Conservation (phyloP, 2,888 invertebrate species). For the Lithophane ornitopus region DNA sequence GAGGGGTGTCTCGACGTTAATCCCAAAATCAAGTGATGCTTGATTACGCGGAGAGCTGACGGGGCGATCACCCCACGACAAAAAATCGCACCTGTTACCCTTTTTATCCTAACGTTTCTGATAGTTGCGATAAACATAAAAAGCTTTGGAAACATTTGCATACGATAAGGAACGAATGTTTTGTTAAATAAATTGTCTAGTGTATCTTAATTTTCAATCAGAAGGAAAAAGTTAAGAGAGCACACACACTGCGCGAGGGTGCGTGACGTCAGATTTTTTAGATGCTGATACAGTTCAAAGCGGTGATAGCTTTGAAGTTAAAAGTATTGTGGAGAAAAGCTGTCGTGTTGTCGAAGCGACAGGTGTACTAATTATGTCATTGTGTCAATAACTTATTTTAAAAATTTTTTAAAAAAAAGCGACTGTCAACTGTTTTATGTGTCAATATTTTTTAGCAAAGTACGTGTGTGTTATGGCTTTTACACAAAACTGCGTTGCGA, state of each 20-base stretch:
- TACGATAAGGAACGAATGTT: conserved; percentile 64
- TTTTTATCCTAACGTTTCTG: conserved; percentile 37
- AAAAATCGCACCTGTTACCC: conserved; percentile 63
- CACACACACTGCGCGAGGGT: conserved; percentile 21
- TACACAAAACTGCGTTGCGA: too few relatives aligned
- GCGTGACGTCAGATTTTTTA: conserved; percentile 32
- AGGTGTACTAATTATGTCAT: conserved; percentile 41
- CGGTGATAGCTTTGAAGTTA: conserved; percentile 54
- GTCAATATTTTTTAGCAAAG: neutral
- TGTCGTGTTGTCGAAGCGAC: conserved; percentile 14
- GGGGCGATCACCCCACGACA: conserved; percentile 49
- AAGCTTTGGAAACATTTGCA: conserved; percentile 55
- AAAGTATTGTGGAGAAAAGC: conserved; percentile 23
- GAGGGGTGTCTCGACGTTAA: conserved; percentile 58
- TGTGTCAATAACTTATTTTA: conserved; percentile 22
- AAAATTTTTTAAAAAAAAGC: too few relatives aligned
- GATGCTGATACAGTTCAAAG: conserved; percentile 15
- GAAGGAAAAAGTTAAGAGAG: conserved; percentile 41
- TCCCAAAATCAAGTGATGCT: conserved; percentile 65
- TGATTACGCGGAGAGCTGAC: conserved; percentile 35
- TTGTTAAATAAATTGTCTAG: conserved; percentile 61
- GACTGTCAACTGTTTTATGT: conserved; percentile 9
- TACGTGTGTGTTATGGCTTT: neutral
- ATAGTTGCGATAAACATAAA: conserved; percentile 58
- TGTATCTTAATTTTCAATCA: conserved; percentile 65